A percentile compares a stretch with the other conserved stretches of the same genome.
These are phyloP conservation scores for Cyprinus carpio DNA, from an alignment of 2,113 vertebrate species.

Conservation along the genomic window DNA sequence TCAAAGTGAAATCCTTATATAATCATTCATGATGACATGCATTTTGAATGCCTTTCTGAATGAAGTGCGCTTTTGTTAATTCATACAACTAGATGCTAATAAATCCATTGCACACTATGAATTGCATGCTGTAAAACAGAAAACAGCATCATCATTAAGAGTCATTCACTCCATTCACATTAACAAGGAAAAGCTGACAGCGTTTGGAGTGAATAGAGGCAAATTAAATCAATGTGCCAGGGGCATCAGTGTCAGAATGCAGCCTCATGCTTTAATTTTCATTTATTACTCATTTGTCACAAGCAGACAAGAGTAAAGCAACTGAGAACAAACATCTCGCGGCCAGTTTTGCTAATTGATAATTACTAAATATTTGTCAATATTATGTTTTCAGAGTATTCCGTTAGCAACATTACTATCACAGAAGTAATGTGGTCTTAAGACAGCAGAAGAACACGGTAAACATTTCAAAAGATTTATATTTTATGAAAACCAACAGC, in stretches of 20 bases:
- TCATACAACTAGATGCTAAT: not conserved
- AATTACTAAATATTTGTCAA: conserved; percentile 14
- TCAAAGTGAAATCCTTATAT: not conserved
- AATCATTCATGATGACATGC: not conserved
- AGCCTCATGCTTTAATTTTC: not conserved
- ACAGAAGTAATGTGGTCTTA: not conserved
- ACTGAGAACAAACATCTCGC: not conserved
- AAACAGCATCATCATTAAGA: not conserved
- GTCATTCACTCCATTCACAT: not conserved
- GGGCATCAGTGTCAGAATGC: not conserved
- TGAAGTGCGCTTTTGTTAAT: not conserved
- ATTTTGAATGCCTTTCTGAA: not conserved
- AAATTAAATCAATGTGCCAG: not conserved
- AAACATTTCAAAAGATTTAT: not conserved
- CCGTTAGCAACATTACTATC: not conserved
- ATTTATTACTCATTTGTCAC: conserved; percentile 1
- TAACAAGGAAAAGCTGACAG: not conserved
- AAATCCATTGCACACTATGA: not conserved
- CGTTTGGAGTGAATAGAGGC: not conserved
- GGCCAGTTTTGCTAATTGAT: conserved; percentile 14
- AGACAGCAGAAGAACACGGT: not conserved
- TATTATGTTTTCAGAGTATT: not conserved
- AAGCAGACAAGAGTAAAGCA: not conserved
- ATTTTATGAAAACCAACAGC: not conserved
- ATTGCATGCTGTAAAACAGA: not conserved